Percentiles rank a stretch among this genome's conserved stretches.
Evolutionary conservation across 2,888 invertebrate genomes (phyloP).

Genomic region (Ophion ellenae): DNA sequence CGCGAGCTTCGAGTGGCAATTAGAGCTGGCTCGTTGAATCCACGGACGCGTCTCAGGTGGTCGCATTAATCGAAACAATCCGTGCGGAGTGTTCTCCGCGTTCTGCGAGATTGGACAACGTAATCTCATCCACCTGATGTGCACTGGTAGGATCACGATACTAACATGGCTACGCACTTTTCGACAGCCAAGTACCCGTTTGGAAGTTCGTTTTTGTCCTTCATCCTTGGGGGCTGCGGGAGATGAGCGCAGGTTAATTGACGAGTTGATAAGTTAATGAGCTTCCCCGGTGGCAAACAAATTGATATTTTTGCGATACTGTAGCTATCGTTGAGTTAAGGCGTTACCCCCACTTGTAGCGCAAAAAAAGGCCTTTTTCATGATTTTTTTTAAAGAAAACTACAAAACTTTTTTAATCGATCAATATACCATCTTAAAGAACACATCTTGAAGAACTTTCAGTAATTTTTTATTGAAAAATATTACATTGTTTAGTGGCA

Average conservation of each 20-base stretch:
- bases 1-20: constrained; percentile 57
- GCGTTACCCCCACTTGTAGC: too few relatives aligned
- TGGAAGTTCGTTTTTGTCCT: background rate
- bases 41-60: constrained; percentile 52
- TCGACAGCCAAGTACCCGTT: background rate
- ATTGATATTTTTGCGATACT: background rate
- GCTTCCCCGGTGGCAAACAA: background rate
- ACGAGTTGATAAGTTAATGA: background rate
- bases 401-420: too few relatives aligned
- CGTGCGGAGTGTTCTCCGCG: constrained; percentile 9
- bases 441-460: too few relatives aligned
- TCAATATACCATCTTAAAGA: too few relatives aligned
- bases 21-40: constrained; percentile 59
- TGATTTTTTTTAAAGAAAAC: too few relatives aligned
- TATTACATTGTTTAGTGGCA: too few relatives aligned
- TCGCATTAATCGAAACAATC: constrained; percentile 56
- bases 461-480: too few relatives aligned
- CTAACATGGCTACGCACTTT: background rate
- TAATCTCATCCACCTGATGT: background rate
- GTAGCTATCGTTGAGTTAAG: background rate
- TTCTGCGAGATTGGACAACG: constrained; percentile 10
- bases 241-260: background rate
- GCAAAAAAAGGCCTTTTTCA: too few relatives aligned
- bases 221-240: background rate
- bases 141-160: background rate